phyloP scores from a whole-genome alignment of 2,113 vertebrate genomes.

The Tragelaphus scriptus region DNA sequence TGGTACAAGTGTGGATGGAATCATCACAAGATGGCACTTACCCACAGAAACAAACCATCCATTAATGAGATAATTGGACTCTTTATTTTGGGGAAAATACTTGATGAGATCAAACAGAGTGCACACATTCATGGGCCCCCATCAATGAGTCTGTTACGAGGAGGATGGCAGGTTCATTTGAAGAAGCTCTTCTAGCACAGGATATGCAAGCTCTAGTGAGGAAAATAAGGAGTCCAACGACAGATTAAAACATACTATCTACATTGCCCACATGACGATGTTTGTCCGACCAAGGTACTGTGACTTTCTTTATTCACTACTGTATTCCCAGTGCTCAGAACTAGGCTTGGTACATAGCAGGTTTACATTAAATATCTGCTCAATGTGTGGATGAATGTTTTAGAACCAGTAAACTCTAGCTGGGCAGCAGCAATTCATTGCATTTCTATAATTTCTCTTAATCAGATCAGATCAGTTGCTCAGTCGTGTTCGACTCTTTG shows the following conservation, averaged over 20 bases:
- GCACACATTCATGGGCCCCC: neutral
- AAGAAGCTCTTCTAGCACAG: neutral
- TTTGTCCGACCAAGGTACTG: neutral
- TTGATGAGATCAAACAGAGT: neutral
- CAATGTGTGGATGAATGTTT: neutral
- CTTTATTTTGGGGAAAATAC: neutral
- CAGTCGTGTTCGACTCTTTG: too few relatives aligned
- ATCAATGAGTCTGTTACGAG: neutral
- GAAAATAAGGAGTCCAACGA: neutral
- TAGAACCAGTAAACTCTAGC: neutral
- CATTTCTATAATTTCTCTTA: neutral
- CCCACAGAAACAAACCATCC: neutral
- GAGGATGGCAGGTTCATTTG: neutral
- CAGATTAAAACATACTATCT: neutral
- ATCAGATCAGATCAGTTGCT: too few relatives aligned
- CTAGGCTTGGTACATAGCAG: neutral
- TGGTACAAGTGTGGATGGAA: neutral
- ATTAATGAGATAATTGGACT: slow-evolving; percentile 2
- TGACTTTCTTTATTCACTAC: neutral
- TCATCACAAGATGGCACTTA: neutral
- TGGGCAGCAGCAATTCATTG: neutral
- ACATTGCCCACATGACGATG: neutral
- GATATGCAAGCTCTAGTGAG: neutral
- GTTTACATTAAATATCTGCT: neutral
- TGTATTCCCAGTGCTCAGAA: neutral